Evolutionary conservation across 2,113 vertebrate species (phyloP), one percentile per base, ranked within the genome.

Genomic region (Ochotona princeps): DNA sequence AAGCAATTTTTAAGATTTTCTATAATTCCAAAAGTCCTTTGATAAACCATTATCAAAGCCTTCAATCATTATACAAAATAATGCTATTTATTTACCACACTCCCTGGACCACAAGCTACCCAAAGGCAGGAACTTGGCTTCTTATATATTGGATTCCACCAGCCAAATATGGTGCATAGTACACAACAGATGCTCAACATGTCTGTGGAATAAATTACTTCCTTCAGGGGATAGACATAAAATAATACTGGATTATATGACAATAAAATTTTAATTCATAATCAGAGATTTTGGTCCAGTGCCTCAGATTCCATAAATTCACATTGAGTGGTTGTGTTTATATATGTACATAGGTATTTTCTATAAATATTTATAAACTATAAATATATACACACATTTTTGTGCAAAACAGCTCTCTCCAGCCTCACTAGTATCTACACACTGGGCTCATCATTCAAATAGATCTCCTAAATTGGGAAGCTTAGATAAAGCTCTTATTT

Each of bases 401-500:
- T 21, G 49, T 51, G 1, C 2, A 18, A 57, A 18, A 57, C 61
- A 20, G 11, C 44, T 67, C 28, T 30, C 26, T 23, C 10, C 5
- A 60, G 25, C 38, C 9, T 28, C 35, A 26, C 66, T 32, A 81
- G 8, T 70, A 38, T 8, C 0, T 21, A 51, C 65, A 51, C 60
- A 79, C 8, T 65, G 49, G 74, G 35, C 47, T 87, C 21, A 65
- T 89, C 57, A 26, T 10, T 83, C 20, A 17, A 14, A 81, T 3
- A 72, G 49, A 26, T 70, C 26, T 26, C 20, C n/a, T 81, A 63
- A 83, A 8, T 51, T 81, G 15, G 87, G 51, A 14, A 76, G 7
- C 20, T 79, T 54, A 51, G n/a, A 87, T 70, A 72, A 93, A 95
- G 72, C 5, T 69, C 69, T 47, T 63, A 84, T 90, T 89, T 79